Evolutionary conservation across 2,113 vertebrate species (phyloP).

Genomic region (Sturnira hondurensis): DNA sequence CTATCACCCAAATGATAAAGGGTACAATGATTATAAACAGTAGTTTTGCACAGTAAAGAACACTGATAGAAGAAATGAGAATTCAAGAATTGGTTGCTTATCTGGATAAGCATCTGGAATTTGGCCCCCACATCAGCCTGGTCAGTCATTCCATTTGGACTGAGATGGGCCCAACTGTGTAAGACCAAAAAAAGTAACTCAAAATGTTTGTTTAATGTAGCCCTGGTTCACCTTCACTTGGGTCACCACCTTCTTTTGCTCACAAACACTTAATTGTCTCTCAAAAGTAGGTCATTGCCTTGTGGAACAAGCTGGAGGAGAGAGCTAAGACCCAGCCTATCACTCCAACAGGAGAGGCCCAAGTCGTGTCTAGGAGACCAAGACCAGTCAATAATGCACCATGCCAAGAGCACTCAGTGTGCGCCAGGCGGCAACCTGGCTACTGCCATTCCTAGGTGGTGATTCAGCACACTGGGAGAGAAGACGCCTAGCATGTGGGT

Average conservation of each 20-base stretch:
- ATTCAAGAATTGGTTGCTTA: slow-evolving; percentile 9
- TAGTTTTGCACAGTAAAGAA: slow-evolving; percentile 12
- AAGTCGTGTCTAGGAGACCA: slow-evolving; percentile 40
- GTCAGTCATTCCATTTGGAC: neutral
- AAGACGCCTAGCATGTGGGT: neutral
- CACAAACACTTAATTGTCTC: slow-evolving; percentile 65
- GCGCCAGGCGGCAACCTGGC: slow-evolving; percentile 37
- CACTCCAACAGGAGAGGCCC: slow-evolving; percentile 37
- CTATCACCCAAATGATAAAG: neutral
- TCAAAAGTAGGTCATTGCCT: slow-evolving; percentile 61
- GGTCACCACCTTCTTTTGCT: slow-evolving; percentile 48
- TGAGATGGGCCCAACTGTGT: neutral
- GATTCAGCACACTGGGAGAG: slow-evolving; percentile 24
- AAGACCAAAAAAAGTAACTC: slow-evolving; percentile 29
- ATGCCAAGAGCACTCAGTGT: slow-evolving; percentile 33
- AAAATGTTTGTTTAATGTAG: slow-evolving; percentile 45
- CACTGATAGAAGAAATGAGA: neutral
- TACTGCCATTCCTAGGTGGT: slow-evolving; percentile 39
- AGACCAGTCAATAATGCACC: slow-evolving; percentile 41
- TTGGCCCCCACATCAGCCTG: neutral
- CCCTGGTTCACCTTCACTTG: slow-evolving; percentile 38
- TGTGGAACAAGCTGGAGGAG: slow-evolving; percentile 43
- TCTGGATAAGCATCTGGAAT: slow-evolving; percentile 33
- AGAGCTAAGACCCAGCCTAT: slow-evolving; percentile 1
- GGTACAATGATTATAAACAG: neutral